Conservation (phyloP, 2,888 invertebrate genomes). For the Brenthis hecate region DNA sequence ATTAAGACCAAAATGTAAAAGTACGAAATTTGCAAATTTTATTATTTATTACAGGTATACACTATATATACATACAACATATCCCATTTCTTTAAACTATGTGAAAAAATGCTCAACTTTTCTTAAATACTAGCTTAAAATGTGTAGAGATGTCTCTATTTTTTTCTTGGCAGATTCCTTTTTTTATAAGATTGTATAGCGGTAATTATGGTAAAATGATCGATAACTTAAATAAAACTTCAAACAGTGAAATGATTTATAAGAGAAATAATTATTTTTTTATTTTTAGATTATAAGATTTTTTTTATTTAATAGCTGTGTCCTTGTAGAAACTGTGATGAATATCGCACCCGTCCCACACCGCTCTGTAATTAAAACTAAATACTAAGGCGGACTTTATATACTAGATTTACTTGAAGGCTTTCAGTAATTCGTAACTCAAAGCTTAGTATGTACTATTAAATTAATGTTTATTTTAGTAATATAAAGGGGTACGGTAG, state of each 20-base stretch:
- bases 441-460: not conserved
- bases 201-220: too few species aligned
- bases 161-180: too few species aligned
- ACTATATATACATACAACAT: too few species aligned
- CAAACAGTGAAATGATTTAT: not conserved
- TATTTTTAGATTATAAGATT: not conserved
- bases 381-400: conserved; percentile 19
- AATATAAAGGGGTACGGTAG: not conserved
- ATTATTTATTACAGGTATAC: too few species aligned
- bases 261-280: not conserved
- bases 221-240: too few species aligned
- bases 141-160: too few species aligned
- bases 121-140: too few species aligned
- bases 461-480: conserved; percentile 1
- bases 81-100: too few species aligned
- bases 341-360: conserved; percentile 12
- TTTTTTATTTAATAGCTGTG: not conserved
- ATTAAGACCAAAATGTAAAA: too few species aligned
- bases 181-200: too few species aligned
- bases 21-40: too few species aligned
- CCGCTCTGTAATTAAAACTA: conserved; percentile 26
- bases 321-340: conserved; percentile 10
- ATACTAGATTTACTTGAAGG: conserved; percentile 20
- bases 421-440: conserved; percentile 16
- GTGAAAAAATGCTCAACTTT: too few species aligned